Base-by-base conservation (phyloP, 1,140 invertebrate species). In the Odontomachus brunneus region DNA sequence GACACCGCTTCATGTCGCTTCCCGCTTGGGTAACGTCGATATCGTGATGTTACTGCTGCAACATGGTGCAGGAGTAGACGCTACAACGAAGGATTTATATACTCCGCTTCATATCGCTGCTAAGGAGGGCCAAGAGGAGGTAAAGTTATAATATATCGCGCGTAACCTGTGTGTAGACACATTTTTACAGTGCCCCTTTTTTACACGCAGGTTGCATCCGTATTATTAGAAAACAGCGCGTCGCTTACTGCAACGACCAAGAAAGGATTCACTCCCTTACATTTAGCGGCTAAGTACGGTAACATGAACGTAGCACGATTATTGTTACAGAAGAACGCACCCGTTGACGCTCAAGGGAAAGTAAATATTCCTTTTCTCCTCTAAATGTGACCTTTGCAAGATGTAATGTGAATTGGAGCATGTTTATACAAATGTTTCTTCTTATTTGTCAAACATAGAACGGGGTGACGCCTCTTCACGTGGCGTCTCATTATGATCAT, bases 401-500 rank as follows among this genome's bases (percentile, higher is more conserved):
- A 44, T 44, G 29, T 5, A 33, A 33, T 4, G 38, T 44, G 3
- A 62, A 29, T 38, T 60, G 7, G 15, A 15, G 60, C n/a, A 0
- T 15, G 3, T 55, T 38, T 67, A 67, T 38, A 60, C 38, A 17
- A 38, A 59, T 22, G n/a, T 60, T 67, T 62, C 38, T 44, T 76
- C 12, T 17, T n/a, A 2, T 75, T 63, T 44, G 3, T 84, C 62
- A 53, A 87, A 75, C 51, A 3, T 55, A 97, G 95, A 99, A 99
- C 92, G 98, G 98, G 86, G 98, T 99, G 33, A 99, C 99, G 1
- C 98, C 99, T 12, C 95, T 99, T 63, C 99, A 99, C 92, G 98
- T 99, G 85, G 99, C 99, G 65, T 97, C 98, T 44, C 99, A 99
- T 93, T 99, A 99, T 92, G 98, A 99, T 93, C 98, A 99, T 93